Base-by-base conservation (phyloP, 2,113 vertebrate species). In the Chlorodrepanis virens region DNA sequence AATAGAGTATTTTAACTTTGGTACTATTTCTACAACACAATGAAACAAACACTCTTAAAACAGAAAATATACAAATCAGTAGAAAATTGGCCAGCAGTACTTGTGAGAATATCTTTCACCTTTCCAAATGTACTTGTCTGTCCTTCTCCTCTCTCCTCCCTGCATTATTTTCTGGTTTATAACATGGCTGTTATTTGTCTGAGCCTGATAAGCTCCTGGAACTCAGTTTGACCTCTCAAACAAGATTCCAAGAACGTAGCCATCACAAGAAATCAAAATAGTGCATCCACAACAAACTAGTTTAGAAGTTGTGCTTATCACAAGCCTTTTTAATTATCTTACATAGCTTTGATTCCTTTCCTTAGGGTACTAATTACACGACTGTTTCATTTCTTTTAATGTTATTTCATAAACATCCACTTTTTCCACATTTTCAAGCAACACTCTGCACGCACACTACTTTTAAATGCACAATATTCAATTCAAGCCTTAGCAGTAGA, bases 321-420 rank as follows among this genome's bases (percentile, higher is more conserved):
- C 47, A 96, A 96, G 68, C 63, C 71, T 96, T 87, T 90, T 97
- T 91, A 97, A 98, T 97, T 96, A 96, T 87, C 87, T 93, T 70
- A 29, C 87, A 89, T 50, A 89, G 93, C 83, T 96, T 95, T 95
- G 90, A 80, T 95, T 97, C 83, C 75, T 89, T 88, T 92, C 94
- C 93, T 97, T 93, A 87, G 61, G 83, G 94, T 61, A 95, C 52
- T 94, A 97, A 97, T 91, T 89, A 93, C 76, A 78, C 21, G 74
- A 96, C 5, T 1, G 37, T 40, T 92, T 57, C n/a, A 14, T 70
- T 74, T 80, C 59, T 63, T 80, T 77, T 56, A 77, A 83, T 70
- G 64, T 63, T 77, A 63, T 27, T 42, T 42, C 40, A 42, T 42
- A 42, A 95, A 91, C 84, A 85, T 90, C 90, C 64, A 14, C 60